A percentile compares a stretch with the other conserved stretches of the same genome.
These are phyloP conservation scores for Anarrhichthys ocellatus DNA, from an alignment of 2,113 vertebrate species.

Conservation along the genomic window DNA sequence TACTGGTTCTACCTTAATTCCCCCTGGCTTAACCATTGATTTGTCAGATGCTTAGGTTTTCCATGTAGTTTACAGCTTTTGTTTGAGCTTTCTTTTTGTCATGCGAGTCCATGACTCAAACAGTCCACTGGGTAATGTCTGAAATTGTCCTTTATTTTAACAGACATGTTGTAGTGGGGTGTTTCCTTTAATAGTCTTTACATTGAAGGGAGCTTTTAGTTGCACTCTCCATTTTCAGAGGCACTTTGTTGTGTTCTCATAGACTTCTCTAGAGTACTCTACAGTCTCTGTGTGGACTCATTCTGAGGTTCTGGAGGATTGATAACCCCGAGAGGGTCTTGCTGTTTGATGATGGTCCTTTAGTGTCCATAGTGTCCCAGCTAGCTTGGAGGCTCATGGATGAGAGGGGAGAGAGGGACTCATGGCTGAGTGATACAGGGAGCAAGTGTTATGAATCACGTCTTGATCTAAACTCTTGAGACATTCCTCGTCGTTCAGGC, in stretches of 20 bases:
- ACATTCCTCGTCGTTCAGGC: constrained; percentile 77
- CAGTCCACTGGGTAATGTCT: constrained; percentile 51
- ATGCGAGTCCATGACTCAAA: constrained; percentile 31
- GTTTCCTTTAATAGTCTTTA: constrained; percentile 56
- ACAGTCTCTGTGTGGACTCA: constrained; percentile 43
- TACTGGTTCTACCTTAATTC: constrained; percentile 50
- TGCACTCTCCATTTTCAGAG: constrained; percentile 45
- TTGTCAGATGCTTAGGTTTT: constrained; percentile 51
- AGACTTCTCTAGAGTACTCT: constrained; percentile 25
- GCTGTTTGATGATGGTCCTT: constrained; percentile 41
- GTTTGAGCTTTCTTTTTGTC: constrained; percentile 28
- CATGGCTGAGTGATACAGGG: constrained; percentile 73
- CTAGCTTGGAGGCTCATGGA: constrained; percentile 43
- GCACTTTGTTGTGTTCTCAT: constrained; percentile 53
- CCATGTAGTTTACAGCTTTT: constrained; percentile 27
- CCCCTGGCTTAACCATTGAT: constrained; percentile 43
- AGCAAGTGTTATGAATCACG: constrained; percentile 54
- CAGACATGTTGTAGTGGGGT: constrained; percentile 25
- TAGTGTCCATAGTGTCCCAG: constrained; percentile 56
- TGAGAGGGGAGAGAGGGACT: constrained; percentile 73
- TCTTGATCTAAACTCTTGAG: constrained; percentile 72
- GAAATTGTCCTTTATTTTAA: constrained; percentile 47
- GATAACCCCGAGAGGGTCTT: constrained; percentile 50
- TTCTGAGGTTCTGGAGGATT: constrained; percentile 53
- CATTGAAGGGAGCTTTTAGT: constrained; percentile 49